phyloP scores from a whole-genome alignment of 2,113 vertebrate genomes.

The Lichenostomus cassidix region DNA sequence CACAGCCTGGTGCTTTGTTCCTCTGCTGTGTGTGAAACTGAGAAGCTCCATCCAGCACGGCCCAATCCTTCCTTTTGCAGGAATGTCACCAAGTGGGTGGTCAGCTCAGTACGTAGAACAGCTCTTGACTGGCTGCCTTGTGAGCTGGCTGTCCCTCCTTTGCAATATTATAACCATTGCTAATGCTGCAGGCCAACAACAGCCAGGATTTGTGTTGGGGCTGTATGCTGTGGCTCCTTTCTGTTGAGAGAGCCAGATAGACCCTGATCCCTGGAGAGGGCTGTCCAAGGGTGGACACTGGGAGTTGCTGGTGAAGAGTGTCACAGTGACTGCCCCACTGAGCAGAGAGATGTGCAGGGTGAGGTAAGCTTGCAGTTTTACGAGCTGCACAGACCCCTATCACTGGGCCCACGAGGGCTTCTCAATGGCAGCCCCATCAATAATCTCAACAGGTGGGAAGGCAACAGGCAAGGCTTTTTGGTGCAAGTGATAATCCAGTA shows the following conservation, averaged over 20 bases:
- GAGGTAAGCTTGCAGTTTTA: neutral
- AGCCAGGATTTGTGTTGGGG: neutral
- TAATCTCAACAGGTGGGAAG: constrained; percentile 26
- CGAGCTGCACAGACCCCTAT: neutral
- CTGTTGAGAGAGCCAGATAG: neutral
- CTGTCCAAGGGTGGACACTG: neutral
- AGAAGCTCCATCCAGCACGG: neutral
- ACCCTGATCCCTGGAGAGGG: neutral
- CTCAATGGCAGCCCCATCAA: neutral
- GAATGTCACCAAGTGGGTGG: neutral
- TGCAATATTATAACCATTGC: neutral
- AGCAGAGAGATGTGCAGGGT: neutral
- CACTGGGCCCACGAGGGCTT: neutral
- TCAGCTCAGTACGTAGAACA: neutral
- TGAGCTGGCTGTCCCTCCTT: neutral
- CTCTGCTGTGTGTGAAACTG: neutral
- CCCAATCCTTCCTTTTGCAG: neutral
- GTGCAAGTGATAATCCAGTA: neutral
- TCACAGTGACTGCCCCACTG: neutral
- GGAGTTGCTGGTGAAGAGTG: neutral
- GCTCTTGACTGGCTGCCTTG: neutral
- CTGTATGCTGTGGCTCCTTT: rapidly evolving
- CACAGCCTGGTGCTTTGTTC: neutral
- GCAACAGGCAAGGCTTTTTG: constrained; percentile 18
- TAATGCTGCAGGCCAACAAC: neutral